These are phyloP conservation scores for Thera britannica DNA, from an alignment of 2,888 invertebrate genomes.

Conservation along the genomic window DNA sequence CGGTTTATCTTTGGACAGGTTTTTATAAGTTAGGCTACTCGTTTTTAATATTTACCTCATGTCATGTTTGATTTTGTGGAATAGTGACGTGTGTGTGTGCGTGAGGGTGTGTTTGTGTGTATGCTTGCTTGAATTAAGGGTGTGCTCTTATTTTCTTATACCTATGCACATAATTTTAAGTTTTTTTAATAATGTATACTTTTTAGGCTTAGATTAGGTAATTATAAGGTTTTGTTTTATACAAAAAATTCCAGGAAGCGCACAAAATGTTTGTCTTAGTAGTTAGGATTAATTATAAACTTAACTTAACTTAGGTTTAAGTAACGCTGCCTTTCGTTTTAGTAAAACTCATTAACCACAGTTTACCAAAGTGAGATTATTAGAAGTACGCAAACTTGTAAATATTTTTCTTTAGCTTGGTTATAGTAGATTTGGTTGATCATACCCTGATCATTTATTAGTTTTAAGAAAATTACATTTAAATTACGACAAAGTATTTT, in stretches of 20 bases:
- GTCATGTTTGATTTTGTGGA: slow-evolving; percentile 3
- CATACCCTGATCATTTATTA: slow-evolving; percentile 38
- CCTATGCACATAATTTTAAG: background rate
- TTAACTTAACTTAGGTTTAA: background rate
- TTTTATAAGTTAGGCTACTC: no score
- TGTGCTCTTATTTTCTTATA: background rate
- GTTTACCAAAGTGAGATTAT: slow-evolving; percentile 86
- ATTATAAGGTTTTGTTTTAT: background rate
- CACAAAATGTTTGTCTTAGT: slow-evolving; percentile 33
- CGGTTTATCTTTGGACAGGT: no score
- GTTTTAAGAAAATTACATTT: slow-evolving; percentile 46
- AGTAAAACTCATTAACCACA: slow-evolving; percentile 79
- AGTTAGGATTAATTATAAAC: slow-evolving; percentile 30
- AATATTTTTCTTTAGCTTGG: slow-evolving; percentile 48
- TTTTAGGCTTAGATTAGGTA: background rate
- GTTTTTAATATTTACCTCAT: no score
- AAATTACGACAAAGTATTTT: slow-evolving; percentile 76
- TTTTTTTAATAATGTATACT: background rate
- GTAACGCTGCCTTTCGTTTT: slow-evolving; percentile 26
- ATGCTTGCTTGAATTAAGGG: background rate
- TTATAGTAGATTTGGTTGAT: slow-evolving; percentile 38
- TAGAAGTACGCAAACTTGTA: slow-evolving; percentile 69
- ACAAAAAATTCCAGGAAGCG: slow-evolving; percentile 19
- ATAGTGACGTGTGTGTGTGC: background rate
- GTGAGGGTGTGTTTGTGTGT: background rate